phyloP scores from a whole-genome alignment of 2,888 invertebrate genomes.

The Ommatoiulus sabulosus region DNA sequence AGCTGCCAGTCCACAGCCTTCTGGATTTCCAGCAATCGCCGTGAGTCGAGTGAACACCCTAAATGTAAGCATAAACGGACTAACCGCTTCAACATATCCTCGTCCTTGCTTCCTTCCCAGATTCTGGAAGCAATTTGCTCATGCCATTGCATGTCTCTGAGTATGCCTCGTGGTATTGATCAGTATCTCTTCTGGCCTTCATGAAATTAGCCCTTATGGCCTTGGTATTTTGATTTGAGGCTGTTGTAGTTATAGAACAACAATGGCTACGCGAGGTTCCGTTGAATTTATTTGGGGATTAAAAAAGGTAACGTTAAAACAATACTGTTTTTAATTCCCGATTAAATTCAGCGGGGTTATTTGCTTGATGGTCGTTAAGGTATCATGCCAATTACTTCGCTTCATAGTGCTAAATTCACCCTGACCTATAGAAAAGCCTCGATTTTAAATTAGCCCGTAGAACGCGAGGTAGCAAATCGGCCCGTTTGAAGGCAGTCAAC shows the following conservation, averaged over 20 bases:
- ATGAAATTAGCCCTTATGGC: neutral
- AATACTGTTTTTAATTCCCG: neutral
- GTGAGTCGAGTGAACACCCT: conserved; percentile 71
- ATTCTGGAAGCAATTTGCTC: neutral
- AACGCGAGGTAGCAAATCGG: too few species aligned
- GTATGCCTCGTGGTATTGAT: neutral
- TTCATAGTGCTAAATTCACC: too few species aligned
- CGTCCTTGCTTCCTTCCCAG: neutral
- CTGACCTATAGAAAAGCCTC: too few species aligned
- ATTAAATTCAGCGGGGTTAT: neutral
- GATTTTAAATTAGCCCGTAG: too few species aligned
- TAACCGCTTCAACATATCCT: neutral
- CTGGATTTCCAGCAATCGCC: conserved; percentile 93
- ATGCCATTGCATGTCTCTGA: neutral
- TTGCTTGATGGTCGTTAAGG: neutral
- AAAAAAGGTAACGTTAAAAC: too few species aligned
- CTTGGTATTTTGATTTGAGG: neutral
- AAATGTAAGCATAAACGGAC: conserved; percentile 58
- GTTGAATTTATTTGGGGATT: too few species aligned
- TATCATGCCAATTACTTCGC: too few species aligned
- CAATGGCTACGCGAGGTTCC: too few species aligned
- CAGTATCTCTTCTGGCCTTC: neutral
- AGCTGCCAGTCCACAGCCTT: conserved; percentile 95
- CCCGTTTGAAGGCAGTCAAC: too few species aligned
- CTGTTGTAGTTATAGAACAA: neutral